phyloP scores from a whole-genome alignment of 2,797 vertebrate species.

The Acipenser transmontanus region DNA sequence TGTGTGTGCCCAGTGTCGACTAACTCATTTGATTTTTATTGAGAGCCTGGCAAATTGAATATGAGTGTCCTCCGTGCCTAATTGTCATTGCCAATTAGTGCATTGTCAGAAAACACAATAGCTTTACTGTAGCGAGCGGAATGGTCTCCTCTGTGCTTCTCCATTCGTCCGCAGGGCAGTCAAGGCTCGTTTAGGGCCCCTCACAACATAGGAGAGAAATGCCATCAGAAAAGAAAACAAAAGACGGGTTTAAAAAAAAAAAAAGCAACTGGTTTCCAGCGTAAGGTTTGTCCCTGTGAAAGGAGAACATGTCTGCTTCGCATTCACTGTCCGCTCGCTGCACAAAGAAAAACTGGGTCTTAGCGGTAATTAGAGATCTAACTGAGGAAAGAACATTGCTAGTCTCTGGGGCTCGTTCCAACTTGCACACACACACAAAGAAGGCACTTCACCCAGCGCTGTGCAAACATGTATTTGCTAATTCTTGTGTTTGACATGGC shows the following conservation, averaged over 20 bases:
- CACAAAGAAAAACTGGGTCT: conserved; percentile 54
- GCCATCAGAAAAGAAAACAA: conserved; percentile 77
- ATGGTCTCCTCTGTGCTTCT: conserved; percentile 81
- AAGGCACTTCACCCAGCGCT: conserved; percentile 9
- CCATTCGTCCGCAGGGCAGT: conserved; percentile 88
- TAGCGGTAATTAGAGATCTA: conserved; percentile 67
- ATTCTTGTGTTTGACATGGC: conserved; percentile 25
- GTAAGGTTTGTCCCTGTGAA: conserved; percentile 53
- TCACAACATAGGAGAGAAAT: conserved; percentile 78
- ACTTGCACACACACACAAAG: conserved; percentile 10
- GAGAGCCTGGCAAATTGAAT: conserved; percentile 66
- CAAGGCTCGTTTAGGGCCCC: conserved; percentile 87
- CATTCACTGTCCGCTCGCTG: conserved; percentile 46
- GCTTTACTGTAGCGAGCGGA: conserved; percentile 81
- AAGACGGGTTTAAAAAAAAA: conserved; percentile 55
- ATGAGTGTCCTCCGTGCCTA: conserved; percentile 65
- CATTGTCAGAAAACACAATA: conserved; percentile 85
- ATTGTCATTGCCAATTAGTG: conserved; percentile 97
- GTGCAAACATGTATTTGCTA: conserved; percentile 19
- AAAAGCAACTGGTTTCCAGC: conserved; percentile 45
- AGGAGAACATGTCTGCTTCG: conserved; percentile 51
- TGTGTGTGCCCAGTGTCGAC: conserved; percentile 14
- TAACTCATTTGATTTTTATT: conserved; percentile 44
- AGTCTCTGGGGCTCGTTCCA: conserved; percentile 30
- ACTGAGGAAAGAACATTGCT: conserved; percentile 51